Percentiles rank a stretch among this genome's conserved stretches.
These are phyloP conservation scores for Passer montanus DNA, from an alignment of 2,113 vertebrate species.

Conservation along the genomic window DNA sequence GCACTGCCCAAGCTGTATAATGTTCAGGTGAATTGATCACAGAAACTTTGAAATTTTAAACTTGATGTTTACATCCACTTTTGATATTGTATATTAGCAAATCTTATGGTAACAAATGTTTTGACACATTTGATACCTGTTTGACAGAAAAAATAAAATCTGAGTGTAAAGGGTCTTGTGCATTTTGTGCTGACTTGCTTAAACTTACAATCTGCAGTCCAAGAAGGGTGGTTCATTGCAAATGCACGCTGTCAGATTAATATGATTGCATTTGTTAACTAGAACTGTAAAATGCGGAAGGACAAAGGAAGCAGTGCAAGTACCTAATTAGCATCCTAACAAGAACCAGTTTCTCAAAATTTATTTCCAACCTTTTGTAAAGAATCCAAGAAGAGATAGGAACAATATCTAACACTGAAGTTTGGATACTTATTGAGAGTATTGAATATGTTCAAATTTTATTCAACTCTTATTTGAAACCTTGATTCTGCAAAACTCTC, in stretches of 20 bases:
- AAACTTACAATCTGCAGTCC: not conserved
- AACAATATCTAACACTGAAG: not conserved
- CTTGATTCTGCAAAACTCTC: not conserved
- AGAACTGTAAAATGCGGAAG: not conserved
- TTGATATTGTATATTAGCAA: constrained; percentile 27
- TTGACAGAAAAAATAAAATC: constrained; percentile 50
- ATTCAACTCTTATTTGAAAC: not conserved
- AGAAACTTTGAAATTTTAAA: constrained; percentile 14
- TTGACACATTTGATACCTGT: constrained; percentile 8
- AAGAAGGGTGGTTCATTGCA: not conserved
- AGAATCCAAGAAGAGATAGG: not conserved
- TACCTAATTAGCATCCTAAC: not conserved
- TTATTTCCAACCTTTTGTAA: not conserved
- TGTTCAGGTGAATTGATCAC: constrained; percentile 13
- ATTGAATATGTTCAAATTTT: not conserved
- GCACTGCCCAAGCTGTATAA: not conserved
- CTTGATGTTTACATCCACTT: constrained; percentile 55
- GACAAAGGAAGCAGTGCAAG: constrained; percentile 3
- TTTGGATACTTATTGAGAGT: not conserved
- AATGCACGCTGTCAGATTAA: not conserved
- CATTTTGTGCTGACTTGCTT: not conserved
- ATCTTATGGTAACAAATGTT: not conserved
- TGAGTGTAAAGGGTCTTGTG: constrained; percentile 18
- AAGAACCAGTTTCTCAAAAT: not conserved
- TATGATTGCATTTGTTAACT: constrained; percentile 7